Conservation (phyloP, 2,113 vertebrate species). For the Mastomys natalensis region DNA sequence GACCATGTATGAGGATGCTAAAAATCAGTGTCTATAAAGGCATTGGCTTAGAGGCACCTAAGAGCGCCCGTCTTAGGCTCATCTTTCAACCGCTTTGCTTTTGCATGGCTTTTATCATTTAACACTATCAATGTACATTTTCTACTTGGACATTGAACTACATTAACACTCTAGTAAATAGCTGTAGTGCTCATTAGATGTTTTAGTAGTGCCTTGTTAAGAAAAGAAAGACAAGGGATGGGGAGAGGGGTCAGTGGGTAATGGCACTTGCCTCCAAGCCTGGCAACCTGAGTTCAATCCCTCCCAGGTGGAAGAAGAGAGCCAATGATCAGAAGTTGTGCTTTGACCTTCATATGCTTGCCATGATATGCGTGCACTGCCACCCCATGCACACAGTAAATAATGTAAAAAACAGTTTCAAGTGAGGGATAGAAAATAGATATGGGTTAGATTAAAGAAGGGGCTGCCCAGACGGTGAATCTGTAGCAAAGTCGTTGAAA, state of each 20-base stretch:
- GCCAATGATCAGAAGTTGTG: not conserved
- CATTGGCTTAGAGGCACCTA: not conserved
- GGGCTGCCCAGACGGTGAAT: not conserved
- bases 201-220: not conserved
- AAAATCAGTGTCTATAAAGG: not conserved
- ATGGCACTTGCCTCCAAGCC: not conserved
- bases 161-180: not conserved
- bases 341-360: not conserved
- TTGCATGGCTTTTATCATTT: constrained; percentile 30
- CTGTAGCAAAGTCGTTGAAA: not conserved
- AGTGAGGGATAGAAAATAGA: not conserved
- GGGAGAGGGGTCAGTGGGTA: not conserved
- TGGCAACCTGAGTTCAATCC: not conserved
- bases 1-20: not conserved
- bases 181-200: not conserved
- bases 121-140: not conserved
- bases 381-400: not conserved
- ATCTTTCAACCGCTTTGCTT: not conserved
- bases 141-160: not conserved
- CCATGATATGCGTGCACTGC: not conserved
- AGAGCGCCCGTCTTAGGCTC: not conserved
- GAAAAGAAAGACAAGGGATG: constrained; percentile 10
- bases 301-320: not conserved
- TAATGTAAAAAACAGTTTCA: not conserved
- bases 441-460: not conserved